Evolutionary conservation across 2,797 vertebrate species (phyloP), one percentile per base, ranked within the genome.

Genomic region (Ceryle rudis): DNA sequence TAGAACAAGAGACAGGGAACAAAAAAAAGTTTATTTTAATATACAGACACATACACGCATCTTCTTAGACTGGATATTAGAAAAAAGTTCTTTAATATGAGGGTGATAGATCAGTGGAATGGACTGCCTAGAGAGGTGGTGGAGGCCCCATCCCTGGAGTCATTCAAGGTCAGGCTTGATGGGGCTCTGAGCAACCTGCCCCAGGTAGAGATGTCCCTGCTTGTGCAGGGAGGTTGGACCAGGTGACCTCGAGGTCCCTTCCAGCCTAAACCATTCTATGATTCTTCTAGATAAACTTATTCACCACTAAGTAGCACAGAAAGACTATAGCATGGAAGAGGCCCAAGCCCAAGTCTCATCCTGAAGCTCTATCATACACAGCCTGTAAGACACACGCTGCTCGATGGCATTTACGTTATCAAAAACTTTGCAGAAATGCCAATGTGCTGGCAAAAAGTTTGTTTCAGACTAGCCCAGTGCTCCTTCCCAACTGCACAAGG

Each of bases 1-100:
- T 99, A 91, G 95, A 94, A 95, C 31, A 5, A 81, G 20, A 97
- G 72, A 94, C 17, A 81, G 33, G 52, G 39, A 66, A 64, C 44
- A 80, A 80, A 80, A 58, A 31, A 49, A 42, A 20, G 15, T 9
- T 69, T 51, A 37, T 44, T 90, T 81, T 57, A 69, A 60, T 22
- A 42, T n/a, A 81, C 26, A 86, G 6, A 79, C 29, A 79, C 25
- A 79, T 3, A 60, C 12, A 19, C 9, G 9, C 5, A 31, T 31
- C 18, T 51, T 41, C 39, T 41, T 41, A 41, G 13, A 41, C 14
- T 41, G 39, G 39, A 41, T 41, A 41, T 41, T 41, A 41, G 39
- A 41, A 41, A 14, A 41, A 14, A 14, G 39, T 41, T 41, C 39
- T 41, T 41, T 41, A 41, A 14, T 41, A 5, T 41, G 39, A 41